phyloP scores from a whole-genome alignment of 1,140 invertebrate genomes.

The Bombus picipes region DNA sequence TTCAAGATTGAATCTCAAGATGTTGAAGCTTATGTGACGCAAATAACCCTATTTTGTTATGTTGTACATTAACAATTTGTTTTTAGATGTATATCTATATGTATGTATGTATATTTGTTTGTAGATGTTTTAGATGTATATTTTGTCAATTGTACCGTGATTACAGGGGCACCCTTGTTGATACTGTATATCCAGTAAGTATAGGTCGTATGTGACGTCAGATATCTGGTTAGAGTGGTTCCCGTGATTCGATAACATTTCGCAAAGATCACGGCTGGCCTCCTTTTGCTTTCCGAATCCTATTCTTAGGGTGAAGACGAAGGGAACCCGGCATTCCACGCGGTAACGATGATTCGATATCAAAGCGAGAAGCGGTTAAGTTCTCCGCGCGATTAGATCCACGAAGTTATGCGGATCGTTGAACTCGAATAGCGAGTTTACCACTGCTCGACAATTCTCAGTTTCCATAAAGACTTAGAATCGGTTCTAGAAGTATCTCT shows the following conservation, averaged over 20 bases:
- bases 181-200: not conserved
- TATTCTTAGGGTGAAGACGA: constrained; percentile 15
- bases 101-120: no score
- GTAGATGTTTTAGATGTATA: not conserved
- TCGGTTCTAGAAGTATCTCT: not conserved
- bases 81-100: not conserved
- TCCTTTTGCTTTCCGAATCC: not conserved
- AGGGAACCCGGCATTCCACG: constrained; percentile 4
- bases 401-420: constrained; percentile 57
- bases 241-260: constrained; percentile 25
- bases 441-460: not conserved
- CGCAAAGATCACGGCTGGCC: constrained; percentile 5
- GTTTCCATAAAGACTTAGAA: not conserved
- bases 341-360: constrained; percentile 21
- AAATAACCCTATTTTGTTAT: not conserved
- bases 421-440: constrained; percentile 52
- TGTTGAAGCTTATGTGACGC: no score
- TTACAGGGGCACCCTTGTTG: not conserved
- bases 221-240: constrained; percentile 33
- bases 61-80: not conserved
- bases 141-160: not conserved
- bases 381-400: constrained; percentile 61
- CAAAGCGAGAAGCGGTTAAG: constrained; percentile 37
- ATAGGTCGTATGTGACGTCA: constrained; percentile 11
- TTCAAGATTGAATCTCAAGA: no score